Conservation (phyloP, 2,888 invertebrate genomes). For the Lasioglossum lativentre region DNA sequence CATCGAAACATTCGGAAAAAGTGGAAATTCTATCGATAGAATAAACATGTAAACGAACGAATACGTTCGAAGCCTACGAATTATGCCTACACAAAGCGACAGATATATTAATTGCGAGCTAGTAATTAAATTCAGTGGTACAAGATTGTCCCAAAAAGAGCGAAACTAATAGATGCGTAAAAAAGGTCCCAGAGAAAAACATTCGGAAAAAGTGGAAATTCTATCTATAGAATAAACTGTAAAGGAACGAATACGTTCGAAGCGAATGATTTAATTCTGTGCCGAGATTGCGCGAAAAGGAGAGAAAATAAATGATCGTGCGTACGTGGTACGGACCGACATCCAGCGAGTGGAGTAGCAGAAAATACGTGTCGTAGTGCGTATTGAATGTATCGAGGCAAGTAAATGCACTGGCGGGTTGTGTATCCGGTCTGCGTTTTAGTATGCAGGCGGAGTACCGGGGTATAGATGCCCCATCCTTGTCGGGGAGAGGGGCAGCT, state of each 20-base stretch:
- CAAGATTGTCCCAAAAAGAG: not conserved
- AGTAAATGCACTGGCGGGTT: conserved; percentile 78
- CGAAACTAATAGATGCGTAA: not conserved
- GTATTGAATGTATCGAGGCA: conserved; percentile 73
- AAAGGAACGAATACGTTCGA: not conserved
- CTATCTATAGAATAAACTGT: not conserved
- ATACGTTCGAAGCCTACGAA: no score
- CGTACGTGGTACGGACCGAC: conserved; percentile 28
- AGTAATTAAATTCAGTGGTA: not conserved
- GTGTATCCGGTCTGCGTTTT: conserved; percentile 83
- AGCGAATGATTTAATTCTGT: not conserved
- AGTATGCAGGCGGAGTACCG: conserved; percentile 82
- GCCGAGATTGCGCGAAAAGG: not conserved
- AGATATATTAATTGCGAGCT: no score
- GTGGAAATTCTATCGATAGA: not conserved
- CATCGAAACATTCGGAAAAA: not conserved
- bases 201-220: not conserved
- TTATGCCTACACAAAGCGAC: no score
- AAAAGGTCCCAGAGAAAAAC: no score
- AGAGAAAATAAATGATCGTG: not conserved
- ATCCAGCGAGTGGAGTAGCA: conserved; percentile 56
- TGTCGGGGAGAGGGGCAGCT: conserved; percentile 75
- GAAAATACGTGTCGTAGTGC: conserved; percentile 67
- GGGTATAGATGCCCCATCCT: conserved; percentile 75
- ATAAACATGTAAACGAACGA: not conserved